These are phyloP conservation scores for Astropecten irregularis DNA, from an alignment of 53 echinoderm and acorn worm species.

Conservation along the genomic window DNA sequence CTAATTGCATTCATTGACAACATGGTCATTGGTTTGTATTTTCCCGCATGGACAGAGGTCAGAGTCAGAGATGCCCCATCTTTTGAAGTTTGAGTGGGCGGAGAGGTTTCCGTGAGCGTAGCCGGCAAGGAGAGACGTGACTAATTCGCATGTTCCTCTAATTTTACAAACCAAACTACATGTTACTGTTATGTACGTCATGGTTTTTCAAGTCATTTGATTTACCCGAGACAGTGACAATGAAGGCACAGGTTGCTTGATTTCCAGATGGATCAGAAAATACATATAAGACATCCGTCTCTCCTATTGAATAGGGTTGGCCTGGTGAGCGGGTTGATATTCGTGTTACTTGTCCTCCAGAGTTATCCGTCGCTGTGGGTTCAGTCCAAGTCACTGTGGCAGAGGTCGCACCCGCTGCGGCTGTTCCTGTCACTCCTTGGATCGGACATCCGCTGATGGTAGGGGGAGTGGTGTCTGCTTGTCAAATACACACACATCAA, in stretches of 20 bases:
- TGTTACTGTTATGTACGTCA: too few relatives aligned
- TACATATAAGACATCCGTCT: conserved; percentile 1
- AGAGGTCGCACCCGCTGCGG: neutral
- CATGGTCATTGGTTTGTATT: too few relatives aligned
- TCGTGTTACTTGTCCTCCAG: neutral
- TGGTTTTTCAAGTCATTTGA: too few relatives aligned
- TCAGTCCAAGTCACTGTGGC: conserved; percentile 9
- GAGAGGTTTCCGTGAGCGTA: too few relatives aligned
- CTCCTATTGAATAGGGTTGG: conserved; percentile 12
- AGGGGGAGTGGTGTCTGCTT: conserved; percentile 34
- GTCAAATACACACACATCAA: too few relatives aligned
- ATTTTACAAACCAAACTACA: too few relatives aligned
- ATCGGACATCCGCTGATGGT: conserved; percentile 32
- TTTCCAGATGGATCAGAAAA: neutral
- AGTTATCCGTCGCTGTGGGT: neutral
- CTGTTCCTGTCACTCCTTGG: neutral
- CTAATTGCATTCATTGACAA: too few relatives aligned
- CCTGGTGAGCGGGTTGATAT: conserved; percentile 27
- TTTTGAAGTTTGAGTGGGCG: too few relatives aligned
- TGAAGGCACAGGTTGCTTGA: neutral
- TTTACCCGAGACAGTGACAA: neutral
- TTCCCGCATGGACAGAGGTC: too few relatives aligned
- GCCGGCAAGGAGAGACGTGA: too few relatives aligned
- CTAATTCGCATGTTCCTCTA: too few relatives aligned
- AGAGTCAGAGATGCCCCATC: too few relatives aligned